Base-by-base conservation (phyloP, 2,888 invertebrate genomes). In the Sacculina carcini region DNA sequence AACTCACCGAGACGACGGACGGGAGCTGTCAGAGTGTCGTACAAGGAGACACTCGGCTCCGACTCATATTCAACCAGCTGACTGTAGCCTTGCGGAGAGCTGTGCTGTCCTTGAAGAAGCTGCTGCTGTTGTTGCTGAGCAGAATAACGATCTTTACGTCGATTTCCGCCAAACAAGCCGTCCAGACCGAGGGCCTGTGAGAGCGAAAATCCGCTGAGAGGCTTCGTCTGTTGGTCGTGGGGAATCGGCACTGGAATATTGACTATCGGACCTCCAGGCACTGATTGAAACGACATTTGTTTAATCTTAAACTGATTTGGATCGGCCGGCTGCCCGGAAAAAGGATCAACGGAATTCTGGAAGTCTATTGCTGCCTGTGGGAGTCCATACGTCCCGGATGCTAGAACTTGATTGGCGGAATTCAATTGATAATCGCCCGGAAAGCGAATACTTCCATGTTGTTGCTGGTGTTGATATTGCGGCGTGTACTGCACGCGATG, bases 181-280 rank as follows among this genome's bases (percentile, higher is more conserved):
- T 28, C 19, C 28, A 44, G 42, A n/a, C n/a, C n/a, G n/a, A n/a
- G n/a, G n/a, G n/a, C n/a, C n/a, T n/a, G n/a, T n/a, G n/a, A n/a
- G 28, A 44, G 21, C 4, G 42, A 44, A 6, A 16, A 16, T 10
- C 10, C 16, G 16, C 26, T n/a, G 9, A 19, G 9, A 14, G 40
- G 40, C 28, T 44, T 44, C 7, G 28, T 28, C 28, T 16, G 5
- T 28, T 44, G 42, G 42, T 29, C 48, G 42, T 51, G 51, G n/a
- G 53, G 53, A 14, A 53, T 40, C 16, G 53, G 53, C n/a, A 53
- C 48, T n/a, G 53, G 53, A 12, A 53, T 53, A 26, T 36, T 48
- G 32, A 53, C 51, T 14, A 51, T 53, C 31, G 53, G 53, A 26
- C 53, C 51, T 6, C 53, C 53, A 7, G 53, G 53, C 16, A 44